Base-by-base conservation (phyloP, 2,113 vertebrate species). In the Charadrius vociferus region DNA sequence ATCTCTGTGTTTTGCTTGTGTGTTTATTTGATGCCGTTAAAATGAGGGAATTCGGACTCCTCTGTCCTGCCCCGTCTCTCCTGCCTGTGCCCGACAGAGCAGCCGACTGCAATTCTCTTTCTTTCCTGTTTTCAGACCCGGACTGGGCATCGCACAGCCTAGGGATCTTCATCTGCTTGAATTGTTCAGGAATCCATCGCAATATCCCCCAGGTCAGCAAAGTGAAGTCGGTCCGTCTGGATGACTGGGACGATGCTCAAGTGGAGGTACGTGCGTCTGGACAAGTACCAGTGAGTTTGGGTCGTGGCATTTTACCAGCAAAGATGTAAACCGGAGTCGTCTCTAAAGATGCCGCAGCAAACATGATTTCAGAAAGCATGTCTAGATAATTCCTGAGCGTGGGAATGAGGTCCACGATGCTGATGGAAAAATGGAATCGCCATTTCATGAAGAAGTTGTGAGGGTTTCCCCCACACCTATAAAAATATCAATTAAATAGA, bases 131-230 rank as follows among this genome's bases (percentile, higher is more conserved):
- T 97, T 21, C 98, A 99, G 99, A 99, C 93, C 99, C 99, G 0
- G 99, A 99, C 95, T 99, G 99, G 99, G 99, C 99, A 3, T 99
- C 99, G 12, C 97, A 99, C 95, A 99, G 98, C 80, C 93, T 99
- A 12, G 99, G 99, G 20, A 98, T 99, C 91, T 99, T 99, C 95
- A 98, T 99, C 95, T 99, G 99, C 96, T 97, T 99, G 97, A 99
- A 98, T 71, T 99, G 99, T 94, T 99, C 99, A 0, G 99, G 99
- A 63, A 99, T 99, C 93, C 99, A 99, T 93, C 98, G 99, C 52
- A 99, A 97, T 89, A 99, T 99, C 55, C 99, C 99, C 17, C 99
- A 99, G 85, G 98, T 99, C 98, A 99, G 99, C 98, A 98, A 98
- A 89, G 99, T 99, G 90, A 99, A 99, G 96, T 99, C 99, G 0